Conservation (phyloP, 2,888 invertebrate genomes). For the Polydrusus pterygomalis region DNA sequence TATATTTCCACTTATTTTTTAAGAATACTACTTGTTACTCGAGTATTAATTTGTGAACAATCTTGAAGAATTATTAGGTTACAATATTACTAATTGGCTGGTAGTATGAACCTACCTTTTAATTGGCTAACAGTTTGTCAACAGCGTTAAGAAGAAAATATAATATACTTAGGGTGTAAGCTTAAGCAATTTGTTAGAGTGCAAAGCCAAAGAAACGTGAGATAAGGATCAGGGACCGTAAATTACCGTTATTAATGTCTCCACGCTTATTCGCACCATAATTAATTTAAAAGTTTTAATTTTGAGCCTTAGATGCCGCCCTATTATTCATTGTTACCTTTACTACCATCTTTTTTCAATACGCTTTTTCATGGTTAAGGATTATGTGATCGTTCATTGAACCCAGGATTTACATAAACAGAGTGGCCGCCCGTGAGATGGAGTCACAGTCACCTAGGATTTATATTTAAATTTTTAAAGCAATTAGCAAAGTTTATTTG, state of each 20-base stretch:
- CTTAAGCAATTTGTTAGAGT: conserved; percentile 63
- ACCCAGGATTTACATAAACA: too few relatives aligned
- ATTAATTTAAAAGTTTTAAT: conserved; percentile 64
- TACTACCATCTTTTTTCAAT: background rate
- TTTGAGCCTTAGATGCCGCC: conserved; percentile 40
- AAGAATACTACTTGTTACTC: background rate
- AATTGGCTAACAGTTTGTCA: conserved; percentile 60
- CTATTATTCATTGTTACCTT: conserved; percentile 48
- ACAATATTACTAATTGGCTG: conserved; percentile 27
- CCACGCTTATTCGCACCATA: conserved; percentile 63
- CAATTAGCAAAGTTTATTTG: too few relatives aligned
- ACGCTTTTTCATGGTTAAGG: too few relatives aligned
- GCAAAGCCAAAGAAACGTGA: conserved; percentile 65
- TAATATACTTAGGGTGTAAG: conserved; percentile 58
- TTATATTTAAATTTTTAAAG: too few relatives aligned
- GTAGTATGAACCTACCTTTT: conserved; percentile 37
- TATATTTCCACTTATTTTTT: too few relatives aligned
- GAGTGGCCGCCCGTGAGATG: too few relatives aligned
- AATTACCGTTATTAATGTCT: conserved; percentile 66
- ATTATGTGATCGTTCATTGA: too few relatives aligned
- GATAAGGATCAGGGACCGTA: conserved; percentile 66
- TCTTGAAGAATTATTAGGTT: background rate
- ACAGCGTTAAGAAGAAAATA: conserved; percentile 55
- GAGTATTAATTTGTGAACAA: too few relatives aligned
- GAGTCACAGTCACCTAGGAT: too few relatives aligned